Evolutionary conservation across 2,113 vertebrate genomes (phyloP).

Genomic region (Sakesphorus luctuosus): DNA sequence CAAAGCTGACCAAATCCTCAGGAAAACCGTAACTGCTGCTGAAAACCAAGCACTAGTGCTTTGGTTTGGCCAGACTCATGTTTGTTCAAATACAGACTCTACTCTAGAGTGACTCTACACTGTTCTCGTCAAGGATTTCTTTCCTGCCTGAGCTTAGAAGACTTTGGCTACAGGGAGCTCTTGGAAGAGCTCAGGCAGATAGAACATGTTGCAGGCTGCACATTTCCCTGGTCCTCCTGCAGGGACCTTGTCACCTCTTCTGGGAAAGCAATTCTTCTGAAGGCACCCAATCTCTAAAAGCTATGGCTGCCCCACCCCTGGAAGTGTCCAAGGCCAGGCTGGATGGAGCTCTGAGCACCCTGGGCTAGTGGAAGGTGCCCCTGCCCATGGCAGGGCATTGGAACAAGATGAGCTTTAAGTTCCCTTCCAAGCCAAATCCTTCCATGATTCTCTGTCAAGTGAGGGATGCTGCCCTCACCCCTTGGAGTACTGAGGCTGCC

Average conservation of each 20-base stretch:
- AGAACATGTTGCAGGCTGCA: not conserved
- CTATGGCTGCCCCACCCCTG: not conserved
- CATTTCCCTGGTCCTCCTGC: not conserved
- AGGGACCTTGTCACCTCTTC: not conserved
- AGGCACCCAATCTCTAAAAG: not conserved
- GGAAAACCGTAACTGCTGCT: slow-evolving; percentile 18
- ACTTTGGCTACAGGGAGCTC: not conserved
- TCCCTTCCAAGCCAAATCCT: not conserved
- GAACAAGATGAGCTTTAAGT: not conserved
- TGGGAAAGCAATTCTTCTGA: not conserved
- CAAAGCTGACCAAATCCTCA: not conserved
- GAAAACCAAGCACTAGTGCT: not conserved
- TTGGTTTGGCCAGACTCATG: not conserved
- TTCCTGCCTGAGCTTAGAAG: not conserved
- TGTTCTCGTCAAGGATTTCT: not conserved
- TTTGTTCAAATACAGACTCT: not conserved
- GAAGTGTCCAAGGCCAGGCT: rapidly evolving
- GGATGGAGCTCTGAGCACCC: not conserved
- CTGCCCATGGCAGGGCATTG: not conserved
- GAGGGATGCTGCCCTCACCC: not conserved
- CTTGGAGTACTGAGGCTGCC: not conserved
- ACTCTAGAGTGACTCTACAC: not conserved
- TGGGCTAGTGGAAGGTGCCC: not conserved
- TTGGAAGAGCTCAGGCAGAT: not conserved
- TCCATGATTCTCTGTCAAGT: not conserved